Percentiles rank a stretch among this genome's conserved stretches.
These are phyloP conservation scores for Sebastes melanostomus DNA, from an alignment of 2,797 vertebrate species.

Conservation along the genomic window DNA sequence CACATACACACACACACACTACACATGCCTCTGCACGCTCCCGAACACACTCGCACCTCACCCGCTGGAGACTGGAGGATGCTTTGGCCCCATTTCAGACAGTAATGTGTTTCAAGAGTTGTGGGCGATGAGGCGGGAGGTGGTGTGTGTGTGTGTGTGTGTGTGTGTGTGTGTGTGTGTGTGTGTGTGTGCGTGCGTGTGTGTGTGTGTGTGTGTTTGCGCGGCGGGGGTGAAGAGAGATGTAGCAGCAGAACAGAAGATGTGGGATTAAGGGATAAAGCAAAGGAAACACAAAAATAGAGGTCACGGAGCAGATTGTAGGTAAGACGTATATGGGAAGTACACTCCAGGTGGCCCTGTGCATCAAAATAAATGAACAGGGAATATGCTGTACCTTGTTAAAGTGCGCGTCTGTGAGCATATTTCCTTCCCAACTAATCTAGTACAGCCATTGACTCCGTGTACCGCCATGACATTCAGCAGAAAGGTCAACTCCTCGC, in stretches of 20 bases:
- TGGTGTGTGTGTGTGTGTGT: not conserved
- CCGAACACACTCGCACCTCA: conserved; percentile 55
- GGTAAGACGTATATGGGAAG: not conserved
- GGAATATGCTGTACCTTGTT: not conserved
- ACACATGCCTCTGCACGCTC: conserved; percentile 37
- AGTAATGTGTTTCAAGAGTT: conserved; percentile 70
- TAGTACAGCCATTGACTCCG: conserved; percentile 40
- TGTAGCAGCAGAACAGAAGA: conserved; percentile 7
- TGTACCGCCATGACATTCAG: conserved; percentile 62
- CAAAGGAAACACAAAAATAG: not conserved
- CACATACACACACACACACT: conserved; percentile 4
- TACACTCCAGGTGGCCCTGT: not conserved
- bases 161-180: not conserved
- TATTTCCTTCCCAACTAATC: conserved; percentile 45
- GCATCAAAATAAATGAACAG: conserved; percentile 13
- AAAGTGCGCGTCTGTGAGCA: conserved; percentile 5
- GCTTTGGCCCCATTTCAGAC: conserved; percentile 79
- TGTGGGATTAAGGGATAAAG: conserved; percentile 5
- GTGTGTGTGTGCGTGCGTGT: not conserved
- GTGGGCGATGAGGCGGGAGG: conserved; percentile 36
- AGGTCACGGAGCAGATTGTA: conserved; percentile 1
- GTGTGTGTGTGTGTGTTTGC: not conserved
- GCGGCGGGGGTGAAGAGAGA: not conserved
- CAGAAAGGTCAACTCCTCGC: conserved; percentile 70
- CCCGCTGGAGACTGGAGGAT: conserved; percentile 69